Conservation (phyloP, 2,888 invertebrate species). For the Lithosia quadra region DNA sequence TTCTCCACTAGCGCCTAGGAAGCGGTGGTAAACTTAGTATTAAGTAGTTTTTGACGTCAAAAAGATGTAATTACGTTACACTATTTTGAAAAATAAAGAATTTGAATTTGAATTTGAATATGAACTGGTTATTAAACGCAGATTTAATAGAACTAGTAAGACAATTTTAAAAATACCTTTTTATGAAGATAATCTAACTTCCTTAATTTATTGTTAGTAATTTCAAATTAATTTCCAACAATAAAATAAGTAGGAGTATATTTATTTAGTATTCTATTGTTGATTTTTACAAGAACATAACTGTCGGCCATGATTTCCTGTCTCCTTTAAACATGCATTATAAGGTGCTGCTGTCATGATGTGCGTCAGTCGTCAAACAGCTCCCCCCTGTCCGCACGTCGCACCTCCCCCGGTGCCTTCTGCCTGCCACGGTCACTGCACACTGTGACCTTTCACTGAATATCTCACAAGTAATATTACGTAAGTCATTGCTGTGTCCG, state of each 20-base stretch:
- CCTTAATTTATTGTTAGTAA: slow-evolving; percentile 8
- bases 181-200: not conserved
- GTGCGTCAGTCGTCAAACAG: slow-evolving; percentile 54
- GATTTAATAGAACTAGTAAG: slow-evolving; percentile 1
- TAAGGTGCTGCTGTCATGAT: slow-evolving; percentile 53
- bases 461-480: slow-evolving; percentile 69
- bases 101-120: too few relatives aligned
- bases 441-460: slow-evolving; percentile 81
- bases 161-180: slow-evolving; percentile 10
- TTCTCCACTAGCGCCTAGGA: too few relatives aligned
- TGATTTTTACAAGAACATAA: slow-evolving; percentile 26
- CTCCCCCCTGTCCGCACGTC: slow-evolving; percentile 40
- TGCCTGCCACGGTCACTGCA: slow-evolving; percentile 80
- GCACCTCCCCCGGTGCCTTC: slow-evolving; percentile 54
- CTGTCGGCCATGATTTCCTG: slow-evolving; percentile 51
- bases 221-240: slow-evolving; percentile 10
- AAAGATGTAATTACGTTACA: too few relatives aligned
- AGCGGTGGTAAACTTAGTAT: too few relatives aligned
- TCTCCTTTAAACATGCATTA: slow-evolving; percentile 43
- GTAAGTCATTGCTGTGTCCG: slow-evolving; percentile 62
- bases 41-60: too few relatives aligned
- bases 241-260: slow-evolving; percentile 4
- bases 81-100: too few relatives aligned
- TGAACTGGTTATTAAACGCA: not conserved
- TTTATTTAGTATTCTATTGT: slow-evolving; percentile 37